phyloP scores from a whole-genome alignment of 2,113 vertebrate species.

The Drymodes brunneopygia region DNA sequence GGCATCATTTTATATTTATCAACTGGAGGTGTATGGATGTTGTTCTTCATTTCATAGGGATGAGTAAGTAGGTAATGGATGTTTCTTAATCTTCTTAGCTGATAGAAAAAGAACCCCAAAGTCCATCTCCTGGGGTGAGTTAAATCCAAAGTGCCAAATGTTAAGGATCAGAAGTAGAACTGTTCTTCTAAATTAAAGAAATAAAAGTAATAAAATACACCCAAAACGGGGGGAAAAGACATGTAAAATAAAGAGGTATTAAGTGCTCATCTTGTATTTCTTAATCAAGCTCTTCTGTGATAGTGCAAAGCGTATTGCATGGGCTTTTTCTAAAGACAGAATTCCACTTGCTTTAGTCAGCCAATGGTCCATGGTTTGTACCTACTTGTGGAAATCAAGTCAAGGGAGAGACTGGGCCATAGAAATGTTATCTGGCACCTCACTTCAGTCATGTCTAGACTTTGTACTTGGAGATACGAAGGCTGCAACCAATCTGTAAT shows the following conservation, averaged over 20 bases:
- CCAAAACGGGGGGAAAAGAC: background rate
- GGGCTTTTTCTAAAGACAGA: background rate
- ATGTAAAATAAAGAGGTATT: background rate
- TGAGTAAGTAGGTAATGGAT: background rate
- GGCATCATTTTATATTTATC: background rate
- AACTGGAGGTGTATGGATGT: background rate
- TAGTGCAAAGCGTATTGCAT: background rate
- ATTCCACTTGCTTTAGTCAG: background rate
- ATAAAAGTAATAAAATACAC: background rate
- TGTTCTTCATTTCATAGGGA: background rate
- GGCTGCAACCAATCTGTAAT: background rate
- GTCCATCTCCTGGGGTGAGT: background rate
- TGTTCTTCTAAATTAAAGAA: background rate
- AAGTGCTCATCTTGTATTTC: background rate
- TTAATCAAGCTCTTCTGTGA: background rate
- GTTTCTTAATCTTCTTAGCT: background rate
- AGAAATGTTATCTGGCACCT: background rate
- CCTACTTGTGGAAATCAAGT: background rate
- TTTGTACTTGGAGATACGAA: background rate
- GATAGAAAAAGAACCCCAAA: background rate
- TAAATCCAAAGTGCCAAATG: background rate
- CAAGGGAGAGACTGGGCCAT: background rate
- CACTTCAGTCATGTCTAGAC: background rate
- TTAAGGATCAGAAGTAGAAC: background rate
- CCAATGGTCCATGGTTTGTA: background rate